Evolutionary conservation across 2,113 vertebrate species (phyloP), one percentile per base, ranked within the genome.

Genomic region (Lethenteron camtschaticum): DNA sequence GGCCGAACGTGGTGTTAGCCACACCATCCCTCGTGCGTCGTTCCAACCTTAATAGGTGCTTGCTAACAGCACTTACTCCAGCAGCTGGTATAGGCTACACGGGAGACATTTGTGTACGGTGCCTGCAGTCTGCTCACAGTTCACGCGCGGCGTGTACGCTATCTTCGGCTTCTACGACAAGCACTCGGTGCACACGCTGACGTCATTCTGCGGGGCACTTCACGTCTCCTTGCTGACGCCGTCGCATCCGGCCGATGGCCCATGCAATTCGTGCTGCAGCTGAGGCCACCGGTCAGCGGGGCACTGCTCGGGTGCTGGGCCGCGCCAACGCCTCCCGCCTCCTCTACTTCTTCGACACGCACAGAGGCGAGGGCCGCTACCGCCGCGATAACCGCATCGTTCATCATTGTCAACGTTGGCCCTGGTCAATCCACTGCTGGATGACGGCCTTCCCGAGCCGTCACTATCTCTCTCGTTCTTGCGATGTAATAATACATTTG

Each of bases 111-210:
- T 41, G 41, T 41, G 41, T 41, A 41, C 41, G 41, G 41, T 41
- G 41, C 56, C 82, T 79, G 56, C 83, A 96, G 92, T 99, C 78
- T 99, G 94, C 78, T 99, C 94, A 72, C 94, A 99, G 81, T 99
- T 96, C 77, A 96, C 94, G 12, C 84, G 90, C 77, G 94, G 94
- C 74, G 94, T 96, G 75, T 99, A 96, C 74, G 89, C 94, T 79
- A 96, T 99, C 80, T 96, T 99, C 78, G 94, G 94, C 80, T 86
- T 99, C 70, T 99, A 96, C 55, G 94, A 99, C 76, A 96, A 96
- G 82, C 87, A 90, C 77, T 96, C 94, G 3, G 94, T 99, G 57
- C 89, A 96, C 72, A 96, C 92, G 57, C 81, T 99, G 85, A 96
- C 92, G 73, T 96, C 94, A 3, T 96, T 99, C 85, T 99, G 94